Base-by-base conservation (phyloP, 2,888 invertebrate genomes). In the Invenusta paracnida region DNA sequence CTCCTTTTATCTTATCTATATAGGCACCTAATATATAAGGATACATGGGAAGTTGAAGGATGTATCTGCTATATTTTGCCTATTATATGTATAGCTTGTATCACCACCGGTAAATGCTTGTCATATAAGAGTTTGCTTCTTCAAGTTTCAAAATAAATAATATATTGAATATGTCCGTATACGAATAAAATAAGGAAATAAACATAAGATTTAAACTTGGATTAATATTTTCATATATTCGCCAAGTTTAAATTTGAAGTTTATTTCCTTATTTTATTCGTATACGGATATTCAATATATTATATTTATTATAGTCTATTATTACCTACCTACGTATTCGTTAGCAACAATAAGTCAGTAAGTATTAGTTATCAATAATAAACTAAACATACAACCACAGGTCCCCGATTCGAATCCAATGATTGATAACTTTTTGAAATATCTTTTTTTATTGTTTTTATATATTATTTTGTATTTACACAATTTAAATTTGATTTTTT, bases 21-120 rank as follows among this genome's bases (percentile, higher is more conserved):
- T 73, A 73, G 73, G 73, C 23, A 73, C 73, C 11, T 73, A 73
- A 73, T 73, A 23, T 73, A 73, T 73, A 73, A 73, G 17, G 73
- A 73, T 73, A 73, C 73, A 73, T 73, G 25, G 73, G 73, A 73
- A 73, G 73, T 73, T 73, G 73, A 73, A 73, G 73, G 17, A 73
- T 73, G 73, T 73, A 73, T 73, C 73, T 73, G 73, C 11, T 73
- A 73, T 17, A 48, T 48, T 48, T 48, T 48, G 48, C 48, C 48
- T 48, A 11, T 11, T 48, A n/a, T n/a, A n/a, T n/a, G n/a, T 48
- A 48, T 48, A 48, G 48, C 48, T 48, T 11, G 73, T 73, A 73
- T 73, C 73, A 73, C 73, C 73, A 73, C 17, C 27, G 25, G 73
- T 13, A 23, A 73, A 48, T 5, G 23, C 5, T 73, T 73, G 73